Conservation (phyloP, 2,797 vertebrate species). For the Malurus splendens region DNA sequence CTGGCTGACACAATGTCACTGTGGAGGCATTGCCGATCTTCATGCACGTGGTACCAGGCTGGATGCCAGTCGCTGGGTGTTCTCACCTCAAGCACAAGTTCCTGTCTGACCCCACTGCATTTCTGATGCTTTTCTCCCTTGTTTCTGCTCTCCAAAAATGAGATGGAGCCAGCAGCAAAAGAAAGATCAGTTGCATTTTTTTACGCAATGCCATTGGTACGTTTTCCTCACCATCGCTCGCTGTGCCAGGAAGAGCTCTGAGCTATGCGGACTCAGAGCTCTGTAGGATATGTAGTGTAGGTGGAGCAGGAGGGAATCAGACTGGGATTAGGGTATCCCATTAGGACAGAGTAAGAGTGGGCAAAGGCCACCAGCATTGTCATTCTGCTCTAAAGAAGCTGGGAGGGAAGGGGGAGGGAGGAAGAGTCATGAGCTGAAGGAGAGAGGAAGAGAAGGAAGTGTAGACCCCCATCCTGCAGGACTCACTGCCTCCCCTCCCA, state of each 20-base stretch:
- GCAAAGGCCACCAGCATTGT: not conserved
- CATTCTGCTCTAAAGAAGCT: not conserved
- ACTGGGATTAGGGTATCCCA: not conserved
- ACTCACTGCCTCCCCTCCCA: not conserved
- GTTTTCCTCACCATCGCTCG: not conserved
- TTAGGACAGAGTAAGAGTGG: not conserved
- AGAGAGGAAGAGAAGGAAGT: not conserved
- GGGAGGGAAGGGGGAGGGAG: not conserved
- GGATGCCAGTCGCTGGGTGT: accelerated
- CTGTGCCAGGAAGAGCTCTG: not conserved
- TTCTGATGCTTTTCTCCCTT: not conserved
- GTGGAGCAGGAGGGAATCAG: not conserved
- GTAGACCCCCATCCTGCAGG: not conserved
- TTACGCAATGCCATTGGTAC: accelerated
- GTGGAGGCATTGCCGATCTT: not conserved
- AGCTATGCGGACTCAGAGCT: not conserved
- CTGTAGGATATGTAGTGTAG: not conserved
- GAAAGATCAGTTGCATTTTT: not conserved
- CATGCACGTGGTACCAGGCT: accelerated
- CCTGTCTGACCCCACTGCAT: not conserved
- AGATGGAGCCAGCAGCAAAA: not conserved
- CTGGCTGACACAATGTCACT: accelerated
- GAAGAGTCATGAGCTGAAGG: not conserved
- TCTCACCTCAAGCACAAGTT: not conserved
- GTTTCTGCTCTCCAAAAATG: not conserved